Percentiles rank a stretch among this genome's conserved stretches.
Conservation (phyloP, 2,888 invertebrate genomes). For the Metalampra italica region DNA sequence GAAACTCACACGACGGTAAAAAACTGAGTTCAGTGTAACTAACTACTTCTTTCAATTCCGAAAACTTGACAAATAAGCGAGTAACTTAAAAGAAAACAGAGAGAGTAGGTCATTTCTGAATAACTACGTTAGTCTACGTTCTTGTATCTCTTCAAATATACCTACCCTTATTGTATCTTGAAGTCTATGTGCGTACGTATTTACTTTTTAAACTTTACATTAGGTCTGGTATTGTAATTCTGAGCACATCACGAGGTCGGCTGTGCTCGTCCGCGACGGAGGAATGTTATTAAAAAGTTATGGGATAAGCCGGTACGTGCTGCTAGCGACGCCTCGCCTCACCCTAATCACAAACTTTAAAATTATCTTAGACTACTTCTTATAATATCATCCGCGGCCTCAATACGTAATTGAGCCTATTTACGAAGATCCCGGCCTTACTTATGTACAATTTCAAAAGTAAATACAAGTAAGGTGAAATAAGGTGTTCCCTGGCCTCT, state of each 20-base stretch:
- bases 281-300: constrained; percentile 76
- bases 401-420: constrained; percentile 24
- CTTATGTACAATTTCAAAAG: neutral
- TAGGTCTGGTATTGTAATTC: constrained; percentile 51
- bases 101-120: too few relatives aligned
- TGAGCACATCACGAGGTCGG: constrained; percentile 61
- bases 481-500: too few relatives aligned
- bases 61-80: too few relatives aligned
- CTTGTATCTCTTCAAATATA: neutral
- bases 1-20: too few relatives aligned
- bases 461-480: neutral
- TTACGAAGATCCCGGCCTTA: constrained; percentile 1
- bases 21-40: too few relatives aligned
- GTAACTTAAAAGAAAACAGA: too few relatives aligned
- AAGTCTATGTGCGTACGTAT: neutral
- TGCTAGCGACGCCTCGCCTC: constrained; percentile 30
- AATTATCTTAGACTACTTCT: constrained; percentile 53
- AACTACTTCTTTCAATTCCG: too few relatives aligned
- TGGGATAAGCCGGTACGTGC: constrained; percentile 68
- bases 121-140: too few relatives aligned
- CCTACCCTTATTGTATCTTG: neutral
- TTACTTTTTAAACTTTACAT: constrained; percentile 44
- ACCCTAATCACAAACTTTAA: constrained; percentile 69
- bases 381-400: constrained; percentile 27
- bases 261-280: constrained; percentile 56